phyloP scores from a whole-genome alignment of 2,113 vertebrate genomes.

The Pseudolaguvia tuberculata region DNA sequence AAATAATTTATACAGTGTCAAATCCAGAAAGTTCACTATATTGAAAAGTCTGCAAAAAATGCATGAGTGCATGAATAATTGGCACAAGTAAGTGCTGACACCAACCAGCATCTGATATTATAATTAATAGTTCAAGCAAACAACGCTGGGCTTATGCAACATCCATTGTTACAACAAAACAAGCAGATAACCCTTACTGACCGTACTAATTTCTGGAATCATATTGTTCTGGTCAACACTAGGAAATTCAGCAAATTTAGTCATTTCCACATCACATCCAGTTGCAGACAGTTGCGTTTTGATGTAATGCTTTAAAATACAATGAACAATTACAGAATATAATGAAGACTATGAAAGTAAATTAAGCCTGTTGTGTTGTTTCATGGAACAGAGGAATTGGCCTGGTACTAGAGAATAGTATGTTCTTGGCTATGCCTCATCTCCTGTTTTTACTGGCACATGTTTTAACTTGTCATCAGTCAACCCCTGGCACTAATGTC shows the following conservation, averaged over 20 bases:
- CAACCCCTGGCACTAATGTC: conserved; percentile 37
- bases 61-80: conserved; percentile 17
- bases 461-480: conserved; percentile 21
- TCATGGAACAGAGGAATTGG: conserved; percentile 25
- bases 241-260: conserved; percentile 7
- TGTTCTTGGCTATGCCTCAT: conserved; percentile 43
- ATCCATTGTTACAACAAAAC: conserved; percentile 20
- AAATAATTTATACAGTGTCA: conserved; percentile 12
- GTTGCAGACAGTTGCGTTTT: not conserved
- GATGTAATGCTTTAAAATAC: not conserved
- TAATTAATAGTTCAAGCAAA: conserved; percentile 28
- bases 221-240: conserved; percentile 2
- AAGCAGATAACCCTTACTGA: conserved; percentile 22
- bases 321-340: not conserved
- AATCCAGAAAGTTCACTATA: conserved; percentile 33
- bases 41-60: conserved; percentile 19
- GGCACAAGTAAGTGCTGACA: not conserved
- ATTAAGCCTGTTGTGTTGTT: not conserved
- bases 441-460: conserved; percentile 45
- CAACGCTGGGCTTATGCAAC: conserved; percentile 23
- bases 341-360: not conserved
- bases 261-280: not conserved
- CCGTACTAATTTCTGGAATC: not conserved
- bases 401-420: conserved; percentile 20
- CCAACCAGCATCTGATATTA: not conserved